Evolutionary conservation across 2,797 vertebrate species (phyloP).

Genomic region (Tragopan temminckii): DNA sequence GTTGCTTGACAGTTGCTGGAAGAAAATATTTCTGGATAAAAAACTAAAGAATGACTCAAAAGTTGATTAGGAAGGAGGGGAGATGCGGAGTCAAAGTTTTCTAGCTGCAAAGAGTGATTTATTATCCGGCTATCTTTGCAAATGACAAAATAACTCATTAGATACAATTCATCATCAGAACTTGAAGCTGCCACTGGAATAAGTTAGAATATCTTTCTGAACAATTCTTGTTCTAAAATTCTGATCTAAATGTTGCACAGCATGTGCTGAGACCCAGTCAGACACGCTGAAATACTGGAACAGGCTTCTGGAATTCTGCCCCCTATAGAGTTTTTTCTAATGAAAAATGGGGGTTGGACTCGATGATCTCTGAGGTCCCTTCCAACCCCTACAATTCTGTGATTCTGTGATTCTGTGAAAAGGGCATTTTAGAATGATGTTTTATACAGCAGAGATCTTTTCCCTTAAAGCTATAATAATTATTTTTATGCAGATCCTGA

Average conservation of each 20-base stretch:
- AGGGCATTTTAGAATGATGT: slow-evolving; percentile 25
- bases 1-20: not conserved
- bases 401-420: too few species aligned
- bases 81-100: slow-evolving; percentile 57
- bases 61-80: slow-evolving; percentile 54
- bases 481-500: slow-evolving; percentile 61
- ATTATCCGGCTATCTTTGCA: slow-evolving; percentile 47
- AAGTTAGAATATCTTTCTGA: slow-evolving; percentile 29
- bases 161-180: slow-evolving; percentile 35
- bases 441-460: not conserved
- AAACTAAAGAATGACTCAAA: slow-evolving; percentile 29
- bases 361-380: too few species aligned
- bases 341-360: too few species aligned
- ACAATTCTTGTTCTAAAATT: not conserved
- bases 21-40: not conserved
- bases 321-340: not conserved
- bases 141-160: slow-evolving; percentile 70
- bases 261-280: not conserved
- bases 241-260: not conserved
- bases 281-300: not conserved
- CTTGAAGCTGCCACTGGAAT: slow-evolving; percentile 5
- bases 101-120: slow-evolving; percentile 31
- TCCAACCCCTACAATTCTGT: too few species aligned
- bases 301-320: slow-evolving; percentile 22
- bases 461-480: slow-evolving; percentile 51